Conservation (phyloP, 2,888 invertebrate species). For the Luperina testacea region DNA sequence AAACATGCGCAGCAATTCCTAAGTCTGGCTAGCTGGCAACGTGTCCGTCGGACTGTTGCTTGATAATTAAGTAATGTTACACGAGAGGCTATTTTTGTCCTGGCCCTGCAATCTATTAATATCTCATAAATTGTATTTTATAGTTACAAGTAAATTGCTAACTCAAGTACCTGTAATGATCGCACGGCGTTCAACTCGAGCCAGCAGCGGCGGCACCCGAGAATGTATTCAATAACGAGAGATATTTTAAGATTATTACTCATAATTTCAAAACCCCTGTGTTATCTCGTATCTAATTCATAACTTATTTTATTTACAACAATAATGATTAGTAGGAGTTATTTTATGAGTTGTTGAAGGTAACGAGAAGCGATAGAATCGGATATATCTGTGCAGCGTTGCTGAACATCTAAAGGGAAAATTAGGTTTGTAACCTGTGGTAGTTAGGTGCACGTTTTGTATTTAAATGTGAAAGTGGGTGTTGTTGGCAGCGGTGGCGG, state of each 20-base stretch:
- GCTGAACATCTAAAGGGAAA: slow-evolving; percentile 16
- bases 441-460: slow-evolving; percentile 24
- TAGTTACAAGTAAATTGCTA: slow-evolving; percentile 81
- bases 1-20: slow-evolving; percentile 76
- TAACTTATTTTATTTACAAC: slow-evolving; percentile 67
- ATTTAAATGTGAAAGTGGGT: slow-evolving; percentile 66
- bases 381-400: slow-evolving; percentile 3
- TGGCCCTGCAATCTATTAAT: slow-evolving; percentile 81
- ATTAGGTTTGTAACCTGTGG: slow-evolving; percentile 26
- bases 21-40: slow-evolving; percentile 66
- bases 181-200: slow-evolving; percentile 67
- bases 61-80: slow-evolving; percentile 79
- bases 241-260: slow-evolving; percentile 79
- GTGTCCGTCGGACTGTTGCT: slow-evolving; percentile 58
- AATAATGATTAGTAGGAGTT: slow-evolving; percentile 66
- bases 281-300: slow-evolving; percentile 72
- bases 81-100: slow-evolving; percentile 79
- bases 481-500: slow-evolving; percentile 43
- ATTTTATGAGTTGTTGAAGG: slow-evolving; percentile 44
- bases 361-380: slow-evolving; percentile 6
- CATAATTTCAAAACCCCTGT: slow-evolving; percentile 72
- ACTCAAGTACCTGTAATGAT: slow-evolving; percentile 82
- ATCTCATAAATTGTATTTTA: slow-evolving; percentile 80
- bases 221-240: slow-evolving; percentile 71
- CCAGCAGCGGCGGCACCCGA: slow-evolving; percentile 61